phyloP scores from a whole-genome alignment of 2,113 vertebrate genomes.

The Danionella cerebrum region DNA sequence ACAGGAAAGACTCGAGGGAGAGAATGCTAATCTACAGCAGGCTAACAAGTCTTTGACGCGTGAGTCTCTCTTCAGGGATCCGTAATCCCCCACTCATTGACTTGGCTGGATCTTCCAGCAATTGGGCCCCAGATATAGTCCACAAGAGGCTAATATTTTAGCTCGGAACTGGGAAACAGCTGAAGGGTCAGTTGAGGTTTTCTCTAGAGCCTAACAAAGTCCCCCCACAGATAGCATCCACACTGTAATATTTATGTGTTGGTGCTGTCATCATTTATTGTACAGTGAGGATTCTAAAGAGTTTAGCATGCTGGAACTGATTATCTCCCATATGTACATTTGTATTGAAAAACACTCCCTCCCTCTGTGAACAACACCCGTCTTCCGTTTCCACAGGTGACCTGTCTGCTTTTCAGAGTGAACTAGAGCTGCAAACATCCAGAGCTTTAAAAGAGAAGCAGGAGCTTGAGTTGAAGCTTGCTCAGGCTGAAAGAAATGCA shows the following conservation, averaged over 20 bases:
- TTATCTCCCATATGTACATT: neutral
- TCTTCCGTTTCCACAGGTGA: slow-evolving; percentile 51
- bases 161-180: slow-evolving; percentile 55
- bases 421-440: slow-evolving; percentile 51
- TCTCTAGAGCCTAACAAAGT: slow-evolving; percentile 47
- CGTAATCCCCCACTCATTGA: slow-evolving; percentile 37
- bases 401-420: slow-evolving; percentile 40
- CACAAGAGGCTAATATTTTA: slow-evolving; percentile 61
- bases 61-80: slow-evolving; percentile 50
- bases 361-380: slow-evolving; percentile 12
- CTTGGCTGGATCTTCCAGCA: slow-evolving; percentile 36
- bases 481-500: slow-evolving; percentile 51
- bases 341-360: neutral
- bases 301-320: slow-evolving; percentile 3
- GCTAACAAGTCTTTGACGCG: slow-evolving; percentile 68
- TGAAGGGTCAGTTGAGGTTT: slow-evolving; percentile 46
- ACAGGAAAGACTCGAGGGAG: slow-evolving; percentile 57
- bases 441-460: slow-evolving; percentile 49
- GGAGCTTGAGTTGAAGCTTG: slow-evolving; percentile 49
- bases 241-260: slow-evolving; percentile 31
- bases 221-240: slow-evolving; percentile 17
- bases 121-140: slow-evolving; percentile 38
- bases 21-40: slow-evolving; percentile 49
- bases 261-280: slow-evolving; percentile 26
- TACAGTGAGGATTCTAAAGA: slow-evolving; percentile 15